Percentiles rank a stretch among this genome's conserved stretches.
Conservation (phyloP, 2,888 invertebrate species). For the Metalampra italica region DNA sequence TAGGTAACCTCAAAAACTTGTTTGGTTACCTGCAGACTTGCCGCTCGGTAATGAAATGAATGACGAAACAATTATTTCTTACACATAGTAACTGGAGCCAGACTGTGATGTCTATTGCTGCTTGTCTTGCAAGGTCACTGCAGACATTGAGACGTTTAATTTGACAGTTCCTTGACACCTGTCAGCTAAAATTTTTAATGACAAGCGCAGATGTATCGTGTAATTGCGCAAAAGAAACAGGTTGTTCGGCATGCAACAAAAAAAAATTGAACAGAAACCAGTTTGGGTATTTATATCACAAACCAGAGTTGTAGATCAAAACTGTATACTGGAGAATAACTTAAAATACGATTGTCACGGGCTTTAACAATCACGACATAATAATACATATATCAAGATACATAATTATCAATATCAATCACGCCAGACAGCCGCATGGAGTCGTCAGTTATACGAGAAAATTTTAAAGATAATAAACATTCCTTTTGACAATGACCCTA, state of each 20-base stretch:
- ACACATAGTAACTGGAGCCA: conserved; percentile 9
- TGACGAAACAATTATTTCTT: conserved; percentile 19
- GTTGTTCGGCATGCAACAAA: not conserved
- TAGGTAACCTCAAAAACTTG: conserved; percentile 52
- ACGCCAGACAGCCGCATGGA: no score
- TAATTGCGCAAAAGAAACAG: not conserved
- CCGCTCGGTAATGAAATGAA: not conserved
- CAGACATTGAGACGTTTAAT: not conserved
- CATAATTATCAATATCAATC: no score
- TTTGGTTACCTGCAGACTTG: conserved; percentile 18
- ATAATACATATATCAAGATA: no score
- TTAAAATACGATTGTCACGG: no score
- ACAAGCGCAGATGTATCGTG: not conserved
- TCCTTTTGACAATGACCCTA: no score
- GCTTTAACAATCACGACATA: no score
- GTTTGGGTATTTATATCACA: not conserved
- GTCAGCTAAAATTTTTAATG: not conserved
- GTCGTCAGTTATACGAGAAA: no score
- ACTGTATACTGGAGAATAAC: no score
- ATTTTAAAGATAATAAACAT: no score
- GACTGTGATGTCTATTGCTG: conserved; percentile 13
- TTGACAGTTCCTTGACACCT: not conserved
- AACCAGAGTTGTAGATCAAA: not conserved
- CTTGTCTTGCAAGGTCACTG: not conserved
- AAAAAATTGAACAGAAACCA: not conserved